Evolutionary conservation across 2,113 vertebrate species (phyloP).

Genomic region (Macaca mulatta): DNA sequence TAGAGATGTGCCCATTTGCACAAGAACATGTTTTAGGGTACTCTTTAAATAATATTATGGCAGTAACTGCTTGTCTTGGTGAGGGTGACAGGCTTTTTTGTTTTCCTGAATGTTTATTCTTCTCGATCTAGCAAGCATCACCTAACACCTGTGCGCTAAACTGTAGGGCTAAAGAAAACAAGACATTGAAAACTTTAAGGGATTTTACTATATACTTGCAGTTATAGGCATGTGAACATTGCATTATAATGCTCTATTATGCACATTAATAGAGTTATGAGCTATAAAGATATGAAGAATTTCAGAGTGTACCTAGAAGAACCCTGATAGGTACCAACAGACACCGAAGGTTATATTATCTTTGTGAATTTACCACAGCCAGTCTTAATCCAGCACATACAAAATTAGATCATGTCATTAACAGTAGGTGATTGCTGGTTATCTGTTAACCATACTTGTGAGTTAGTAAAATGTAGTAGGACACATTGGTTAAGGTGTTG

Average conservation of each 20-base stretch:
- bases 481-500: neutral
- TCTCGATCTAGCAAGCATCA: neutral
- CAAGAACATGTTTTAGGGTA: neutral
- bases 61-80: neutral
- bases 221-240: neutral
- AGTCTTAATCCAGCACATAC: neutral
- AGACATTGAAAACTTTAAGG: neutral
- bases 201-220: neutral
- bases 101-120: neutral
- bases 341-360: neutral
- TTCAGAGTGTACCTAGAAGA: neutral
- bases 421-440: neutral
- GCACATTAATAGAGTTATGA: neutral
- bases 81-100: no score
- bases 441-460: neutral
- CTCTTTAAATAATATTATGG: neutral
- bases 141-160: neutral
- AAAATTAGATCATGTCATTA: neutral
- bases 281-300: neutral
- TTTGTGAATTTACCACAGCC: neutral
- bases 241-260: neutral
- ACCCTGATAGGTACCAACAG: neutral
- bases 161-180: neutral
- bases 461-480: neutral
- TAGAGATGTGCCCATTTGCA: neutral